Percentiles rank a stretch among this genome's conserved stretches.
phyloP scores from a whole-genome alignment of 1,140 invertebrate genomes.

The Drosophila chauvacae region DNA sequence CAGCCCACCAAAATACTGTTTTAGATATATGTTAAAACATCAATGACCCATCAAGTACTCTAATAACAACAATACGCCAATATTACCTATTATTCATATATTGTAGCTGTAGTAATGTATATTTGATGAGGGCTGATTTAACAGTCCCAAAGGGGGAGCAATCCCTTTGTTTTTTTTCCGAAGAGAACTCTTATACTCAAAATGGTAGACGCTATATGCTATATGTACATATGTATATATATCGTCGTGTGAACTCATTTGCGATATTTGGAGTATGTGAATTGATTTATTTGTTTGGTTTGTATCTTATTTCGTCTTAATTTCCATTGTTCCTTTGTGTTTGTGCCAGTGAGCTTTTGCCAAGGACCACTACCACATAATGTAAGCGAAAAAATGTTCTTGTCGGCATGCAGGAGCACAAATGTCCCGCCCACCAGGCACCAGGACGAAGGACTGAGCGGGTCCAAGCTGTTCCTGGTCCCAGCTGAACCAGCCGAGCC shows the following conservation, averaged over 20 bases:
- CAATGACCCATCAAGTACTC: slow-evolving; percentile 4
- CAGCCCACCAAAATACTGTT: slow-evolving; percentile 4
- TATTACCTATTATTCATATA: slow-evolving; percentile 17
- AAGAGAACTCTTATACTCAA: slow-evolving; percentile 11
- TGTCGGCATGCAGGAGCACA: slow-evolving; percentile 84
- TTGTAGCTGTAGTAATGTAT: slow-evolving; percentile 13
- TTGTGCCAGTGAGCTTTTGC: slow-evolving; percentile 60
- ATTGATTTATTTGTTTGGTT: slow-evolving; percentile 8
- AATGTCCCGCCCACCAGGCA: slow-evolving; percentile 61
- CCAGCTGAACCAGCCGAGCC: slow-evolving; percentile 15
- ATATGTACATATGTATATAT: slow-evolving; percentile 17
- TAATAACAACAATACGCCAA: background rate
- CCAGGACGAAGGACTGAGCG: slow-evolving; percentile 21
- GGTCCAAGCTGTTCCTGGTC: slow-evolving; percentile 22
- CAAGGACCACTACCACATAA: slow-evolving; percentile 84
- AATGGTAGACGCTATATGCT: slow-evolving; percentile 3
- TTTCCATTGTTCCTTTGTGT: slow-evolving; percentile 18
- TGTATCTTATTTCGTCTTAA: slow-evolving; percentile 15
- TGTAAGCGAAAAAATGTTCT: slow-evolving; percentile 84
- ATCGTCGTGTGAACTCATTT: slow-evolving; percentile 18
- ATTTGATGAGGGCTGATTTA: slow-evolving; percentile 1
- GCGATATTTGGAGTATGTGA: slow-evolving; percentile 23
- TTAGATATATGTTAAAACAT: slow-evolving; percentile 3
- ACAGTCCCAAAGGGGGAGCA: background rate
- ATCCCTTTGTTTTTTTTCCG: background rate